These are phyloP conservation scores for Drosophila lacicola DNA, from an alignment of 2,888 invertebrate genomes.

Conservation along the genomic window DNA sequence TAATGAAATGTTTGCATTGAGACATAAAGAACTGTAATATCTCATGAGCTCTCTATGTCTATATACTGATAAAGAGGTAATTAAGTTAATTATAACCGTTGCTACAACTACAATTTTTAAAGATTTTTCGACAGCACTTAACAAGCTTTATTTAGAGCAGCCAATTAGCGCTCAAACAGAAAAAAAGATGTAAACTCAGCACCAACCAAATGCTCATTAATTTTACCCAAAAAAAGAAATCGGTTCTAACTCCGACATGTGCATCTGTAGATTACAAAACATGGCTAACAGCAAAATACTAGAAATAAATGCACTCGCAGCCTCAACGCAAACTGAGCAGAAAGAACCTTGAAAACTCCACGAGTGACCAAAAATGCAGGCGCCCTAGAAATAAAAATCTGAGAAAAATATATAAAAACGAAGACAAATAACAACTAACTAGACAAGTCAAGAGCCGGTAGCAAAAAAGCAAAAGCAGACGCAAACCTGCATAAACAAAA, in stretches of 20 bases:
- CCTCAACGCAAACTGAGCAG: slow-evolving; percentile 13
- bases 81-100: background rate
- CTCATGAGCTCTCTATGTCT: too few relatives aligned
- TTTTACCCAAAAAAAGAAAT: slow-evolving; percentile 43
- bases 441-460: slow-evolving; percentile 24
- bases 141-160: slow-evolving; percentile 1
- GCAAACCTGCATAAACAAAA: slow-evolving; percentile 28
- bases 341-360: slow-evolving; percentile 67
- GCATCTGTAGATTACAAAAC: slow-evolving; percentile 51
- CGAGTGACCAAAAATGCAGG: slow-evolving; percentile 54
- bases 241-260: slow-evolving; percentile 49
- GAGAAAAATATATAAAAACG: slow-evolving; percentile 5
- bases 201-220: slow-evolving; percentile 38
- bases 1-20: too few relatives aligned
- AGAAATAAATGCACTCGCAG: slow-evolving; percentile 18
- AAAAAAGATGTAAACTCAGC: background rate
- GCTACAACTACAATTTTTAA: background rate
- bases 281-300: slow-evolving; percentile 13
- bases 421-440: slow-evolving; percentile 8
- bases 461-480: slow-evolving; percentile 13
- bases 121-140: background rate
- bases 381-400: slow-evolving; percentile 43
- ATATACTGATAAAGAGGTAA: background rate
- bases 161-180: slow-evolving; percentile 3
- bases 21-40: too few relatives aligned